Base-by-base conservation (phyloP, 2,888 invertebrate genomes). In the Lasioglossum malachurum region DNA sequence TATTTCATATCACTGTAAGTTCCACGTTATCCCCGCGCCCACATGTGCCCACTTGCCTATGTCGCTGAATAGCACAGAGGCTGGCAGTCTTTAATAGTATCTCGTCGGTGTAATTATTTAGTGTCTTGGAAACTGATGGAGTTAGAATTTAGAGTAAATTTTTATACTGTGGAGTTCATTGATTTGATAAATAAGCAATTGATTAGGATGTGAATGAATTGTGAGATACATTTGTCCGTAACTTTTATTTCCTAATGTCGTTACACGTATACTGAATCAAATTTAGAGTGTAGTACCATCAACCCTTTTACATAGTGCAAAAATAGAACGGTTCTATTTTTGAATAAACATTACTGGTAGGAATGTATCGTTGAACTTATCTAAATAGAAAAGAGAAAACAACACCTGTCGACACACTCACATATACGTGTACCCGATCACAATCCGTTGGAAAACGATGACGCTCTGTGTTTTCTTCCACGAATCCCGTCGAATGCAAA, bases 241-340 rank as follows among this genome's bases (percentile, higher is more conserved):
- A 88, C 82, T 85, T 91, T 92, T 89, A 89, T 91, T 91, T 81
- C 74, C 82, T 89, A 91, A 89, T 84, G 84, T 90, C 87, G 82
- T 91, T 92, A 93, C 92, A 93, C 91, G 89, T 90, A 93, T 90
- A 91, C 86, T 88, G 91, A 89, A 90, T 86, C 69, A 88, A 89
- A 82, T 85, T 91, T 86, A 88, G 84, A 75, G 80, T 87, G 80
- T 89, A 89, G 84, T 90, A 89, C 88, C 92, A 86, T 91, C 90
- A 90, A 90, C 87, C 91, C 90, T 88, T 88, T 87, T 87, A 89
- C 88, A 89, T 90, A 92, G 93, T 93, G 93, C 93, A 93, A 93
- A 93, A 93, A 93, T 93, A 93, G 91, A 92, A 90, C 83, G 85
- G 88, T 83, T 89, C 92, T 89, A 88, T 91, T 92, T 90, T 90